A percentile compares a stretch with the other conserved stretches of the same genome.
These are phyloP conservation scores for Hydropotes inermis DNA, from an alignment of 2,113 vertebrate genomes.

Conservation along the genomic window DNA sequence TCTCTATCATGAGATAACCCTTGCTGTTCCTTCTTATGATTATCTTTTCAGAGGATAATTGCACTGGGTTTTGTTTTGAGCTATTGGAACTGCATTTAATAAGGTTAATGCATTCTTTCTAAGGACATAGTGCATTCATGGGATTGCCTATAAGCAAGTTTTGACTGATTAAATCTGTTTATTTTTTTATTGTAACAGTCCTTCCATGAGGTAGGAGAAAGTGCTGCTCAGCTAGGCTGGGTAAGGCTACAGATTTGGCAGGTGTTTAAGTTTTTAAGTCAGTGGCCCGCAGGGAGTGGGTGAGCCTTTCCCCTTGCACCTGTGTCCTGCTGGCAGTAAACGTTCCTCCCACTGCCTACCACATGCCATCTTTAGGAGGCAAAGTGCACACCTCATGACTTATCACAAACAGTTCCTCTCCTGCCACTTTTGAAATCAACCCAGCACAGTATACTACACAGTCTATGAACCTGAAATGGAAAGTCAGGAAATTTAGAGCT, in stretches of 20 bases:
- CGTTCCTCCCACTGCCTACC: not conserved
- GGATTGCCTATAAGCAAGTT: conserved; percentile 9
- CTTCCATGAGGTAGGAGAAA: conserved; percentile 25
- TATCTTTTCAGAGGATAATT: not conserved
- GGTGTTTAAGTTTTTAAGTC: conserved; percentile 43
- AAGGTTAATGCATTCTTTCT: conserved; percentile 37
- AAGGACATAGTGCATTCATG: not conserved
- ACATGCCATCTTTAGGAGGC: not conserved
- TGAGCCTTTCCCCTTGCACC: not conserved
- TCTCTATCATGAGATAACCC: not conserved
- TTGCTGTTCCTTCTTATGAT: not conserved
- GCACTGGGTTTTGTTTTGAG: not conserved
- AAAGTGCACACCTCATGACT: not conserved
- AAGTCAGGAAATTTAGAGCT: not conserved
- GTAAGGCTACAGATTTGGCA: conserved; percentile 35
- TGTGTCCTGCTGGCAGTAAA: conserved; percentile 20
- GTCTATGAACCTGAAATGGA: not conserved
- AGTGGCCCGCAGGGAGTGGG: not conserved
- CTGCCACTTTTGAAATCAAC: not conserved
- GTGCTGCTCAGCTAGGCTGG: not conserved
- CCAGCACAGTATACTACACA: not conserved
- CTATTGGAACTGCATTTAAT: not conserved
- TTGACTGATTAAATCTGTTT: conserved; percentile 31
- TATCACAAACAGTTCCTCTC: not conserved
- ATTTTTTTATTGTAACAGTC: conserved; percentile 38